phyloP scores from a whole-genome alignment of 2,113 vertebrate genomes.

The Okapia johnstoni region DNA sequence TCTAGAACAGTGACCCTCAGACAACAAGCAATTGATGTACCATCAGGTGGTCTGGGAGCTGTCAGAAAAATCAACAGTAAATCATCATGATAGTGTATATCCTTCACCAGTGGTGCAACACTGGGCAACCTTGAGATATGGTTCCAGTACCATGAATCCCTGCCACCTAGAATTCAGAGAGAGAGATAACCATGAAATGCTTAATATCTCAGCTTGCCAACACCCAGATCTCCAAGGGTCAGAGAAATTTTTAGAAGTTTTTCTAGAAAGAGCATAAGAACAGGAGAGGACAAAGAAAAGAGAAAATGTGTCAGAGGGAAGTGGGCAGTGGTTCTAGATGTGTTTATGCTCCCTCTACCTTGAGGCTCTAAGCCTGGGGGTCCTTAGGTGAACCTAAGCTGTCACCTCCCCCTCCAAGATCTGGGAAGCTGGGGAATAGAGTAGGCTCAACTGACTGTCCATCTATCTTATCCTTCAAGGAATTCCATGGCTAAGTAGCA shows the following conservation, averaged over 20 bases:
- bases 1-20: not conserved
- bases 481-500: not conserved
- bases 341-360: not conserved
- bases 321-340: not conserved
- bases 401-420: not conserved
- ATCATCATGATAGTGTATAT: not conserved
- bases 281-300: not conserved
- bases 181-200: not conserved
- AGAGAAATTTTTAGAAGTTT: constrained; percentile 10
- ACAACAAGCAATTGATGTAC: not conserved
- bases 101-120: not conserved
- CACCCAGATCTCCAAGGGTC: not conserved
- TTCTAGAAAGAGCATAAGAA: not conserved
- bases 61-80: not conserved
- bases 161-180: not conserved
- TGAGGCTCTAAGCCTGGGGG: not conserved
- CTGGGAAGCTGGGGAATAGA: not conserved
- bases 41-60: not conserved
- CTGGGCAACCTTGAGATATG: not conserved
- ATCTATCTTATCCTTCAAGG: not conserved
- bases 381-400: not conserved
- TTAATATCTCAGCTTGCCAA: not conserved
- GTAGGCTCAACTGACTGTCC: not conserved
- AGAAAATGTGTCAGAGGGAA: not conserved
- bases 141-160: not conserved